Evolutionary conservation across 2,797 vertebrate species (phyloP), one percentile per base, ranked within the genome.

Genomic region (Sebastolobus altivelis): DNA sequence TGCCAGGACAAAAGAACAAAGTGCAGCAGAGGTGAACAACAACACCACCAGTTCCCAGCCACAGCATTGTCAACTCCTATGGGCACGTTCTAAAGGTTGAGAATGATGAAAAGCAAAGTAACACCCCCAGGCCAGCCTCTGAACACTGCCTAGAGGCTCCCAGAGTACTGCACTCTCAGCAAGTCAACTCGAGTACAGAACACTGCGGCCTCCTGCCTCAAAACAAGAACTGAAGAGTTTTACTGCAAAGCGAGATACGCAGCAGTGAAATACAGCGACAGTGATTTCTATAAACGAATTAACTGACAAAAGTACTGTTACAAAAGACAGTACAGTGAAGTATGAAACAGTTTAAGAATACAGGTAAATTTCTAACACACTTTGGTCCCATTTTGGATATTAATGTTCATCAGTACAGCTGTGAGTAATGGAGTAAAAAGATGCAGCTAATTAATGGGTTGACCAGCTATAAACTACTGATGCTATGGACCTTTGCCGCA

Each of bases 101-200:
- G 81, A 81, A 91, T 93, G 94, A 95, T 93, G 94, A 94, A 94
- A 94, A 91, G 89, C 84, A 84, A 88, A 93, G 94, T 72, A 93
- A 90, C 79, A 87, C 73, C 93, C 93, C 25, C 56, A 54, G 91
- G 93, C 91, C 86, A 80, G 83, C 89, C 92, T 92, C 79, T 83
- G 83, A 92, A 93, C 81, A 65, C 78, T 66, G 92, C 93, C 92
- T 88, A 56, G 72, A 89, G 94, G 93, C 88, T 76, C 66, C 31
- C 69, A 70, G 20, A 89, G 84, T 69, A 86, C 82, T 92, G 92
- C 90, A 72, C 69, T 83, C 85, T 93, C 93, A 93, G 93, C 92
- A 93, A 91, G 85, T 93, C 87, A 87, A 77, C 77, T 16, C 11
- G 76, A 89, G 89, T 74, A 82, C 71, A 88, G 65, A 86, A 83